phyloP scores from a whole-genome alignment of 2,113 vertebrate species.

The Nibea coibor region DNA sequence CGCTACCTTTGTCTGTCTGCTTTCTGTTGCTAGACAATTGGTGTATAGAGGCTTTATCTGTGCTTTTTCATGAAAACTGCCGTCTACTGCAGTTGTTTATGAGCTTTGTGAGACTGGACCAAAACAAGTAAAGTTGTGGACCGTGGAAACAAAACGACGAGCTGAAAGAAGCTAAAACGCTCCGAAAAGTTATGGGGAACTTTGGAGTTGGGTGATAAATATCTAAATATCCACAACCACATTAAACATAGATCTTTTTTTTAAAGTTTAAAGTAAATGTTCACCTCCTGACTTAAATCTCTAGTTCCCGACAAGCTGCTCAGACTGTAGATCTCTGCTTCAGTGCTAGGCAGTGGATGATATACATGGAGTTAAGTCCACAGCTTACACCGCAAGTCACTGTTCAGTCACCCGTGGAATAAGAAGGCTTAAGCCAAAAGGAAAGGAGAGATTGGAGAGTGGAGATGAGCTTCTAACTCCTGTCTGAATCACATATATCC shows the following conservation, averaged over 20 bases:
- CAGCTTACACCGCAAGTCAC: constrained; percentile 56
- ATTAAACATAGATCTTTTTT: neutral
- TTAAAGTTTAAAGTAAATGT: neutral
- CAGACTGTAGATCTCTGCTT: constrained; percentile 30
- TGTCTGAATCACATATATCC: constrained; percentile 40
- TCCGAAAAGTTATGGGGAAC: neutral
- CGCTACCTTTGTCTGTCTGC: neutral
- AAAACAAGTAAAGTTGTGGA: neutral
- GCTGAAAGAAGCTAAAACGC: constrained; percentile 1
- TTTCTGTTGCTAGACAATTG: neutral
- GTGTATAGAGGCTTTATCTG: neutral
- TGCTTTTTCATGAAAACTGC: neutral
- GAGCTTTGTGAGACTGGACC: neutral
- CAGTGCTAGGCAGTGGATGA: constrained; percentile 43
- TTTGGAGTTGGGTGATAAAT: neutral
- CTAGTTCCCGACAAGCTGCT: constrained; percentile 21
- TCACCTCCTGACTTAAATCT: neutral
- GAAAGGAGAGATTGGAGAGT: constrained; percentile 42
- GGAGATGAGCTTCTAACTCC: constrained; percentile 42
- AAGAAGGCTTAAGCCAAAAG: constrained; percentile 53
- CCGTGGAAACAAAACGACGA: neutral
- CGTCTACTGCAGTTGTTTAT: neutral
- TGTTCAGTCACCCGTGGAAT: constrained; percentile 58
- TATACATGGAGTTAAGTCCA: constrained; percentile 46
- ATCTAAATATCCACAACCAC: neutral